These are phyloP conservation scores for Balearica regulorum DNA, from an alignment of 2,797 vertebrate genomes.

Conservation along the genomic window DNA sequence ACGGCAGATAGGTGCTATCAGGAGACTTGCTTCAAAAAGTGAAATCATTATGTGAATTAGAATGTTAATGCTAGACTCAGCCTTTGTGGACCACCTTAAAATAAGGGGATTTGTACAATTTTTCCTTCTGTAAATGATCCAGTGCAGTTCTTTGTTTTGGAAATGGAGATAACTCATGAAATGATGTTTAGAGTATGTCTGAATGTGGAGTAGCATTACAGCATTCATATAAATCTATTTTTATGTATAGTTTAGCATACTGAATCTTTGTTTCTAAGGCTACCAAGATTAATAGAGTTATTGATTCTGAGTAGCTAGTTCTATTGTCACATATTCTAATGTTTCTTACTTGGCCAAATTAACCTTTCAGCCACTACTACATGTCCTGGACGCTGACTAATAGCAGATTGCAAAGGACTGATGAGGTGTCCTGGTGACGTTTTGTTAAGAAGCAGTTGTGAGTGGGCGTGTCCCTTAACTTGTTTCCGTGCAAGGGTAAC, in stretches of 20 bases:
- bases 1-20: neutral
- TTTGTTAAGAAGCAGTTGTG: neutral
- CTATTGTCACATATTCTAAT: neutral
- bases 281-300: neutral
- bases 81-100: neutral
- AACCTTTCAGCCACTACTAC: neutral
- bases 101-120: neutral
- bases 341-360: neutral
- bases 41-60: neutral
- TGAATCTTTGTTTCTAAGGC: neutral
- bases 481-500: neutral
- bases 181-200: neutral
- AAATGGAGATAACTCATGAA: neutral
- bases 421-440: neutral
- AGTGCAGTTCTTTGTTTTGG: neutral
- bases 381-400: neutral
- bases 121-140: neutral
- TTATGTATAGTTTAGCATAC: neutral
- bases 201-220: neutral
- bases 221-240: neutral
- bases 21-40: neutral
- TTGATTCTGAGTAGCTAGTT: neutral
- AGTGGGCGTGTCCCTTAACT: neutral
- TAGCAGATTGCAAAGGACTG: neutral
- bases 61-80: neutral